These are phyloP conservation scores for Parnassius smintheus DNA, from an alignment of 2,888 invertebrate species.

Conservation along the genomic window DNA sequence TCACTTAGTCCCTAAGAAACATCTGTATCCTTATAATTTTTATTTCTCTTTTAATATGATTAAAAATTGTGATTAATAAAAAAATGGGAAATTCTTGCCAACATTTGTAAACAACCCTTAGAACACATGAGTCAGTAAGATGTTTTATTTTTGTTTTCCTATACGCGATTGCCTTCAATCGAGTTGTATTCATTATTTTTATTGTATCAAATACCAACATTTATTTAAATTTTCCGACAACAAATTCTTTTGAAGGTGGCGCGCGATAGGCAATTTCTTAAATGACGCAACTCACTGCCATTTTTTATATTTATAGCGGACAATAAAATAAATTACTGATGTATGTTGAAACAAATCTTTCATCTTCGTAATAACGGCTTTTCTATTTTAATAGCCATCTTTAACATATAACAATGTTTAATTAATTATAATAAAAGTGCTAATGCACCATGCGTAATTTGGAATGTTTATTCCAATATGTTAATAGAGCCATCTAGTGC, in stretches of 20 bases:
- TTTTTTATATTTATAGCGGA: slow-evolving; percentile 15
- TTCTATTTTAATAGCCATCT: slow-evolving; percentile 17
- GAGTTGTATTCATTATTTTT: slow-evolving; percentile 4
- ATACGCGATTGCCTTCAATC: slow-evolving; percentile 12
- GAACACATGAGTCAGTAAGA: slow-evolving; percentile 40
- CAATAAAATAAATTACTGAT: slow-evolving; percentile 26
- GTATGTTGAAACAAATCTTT: slow-evolving; percentile 20
- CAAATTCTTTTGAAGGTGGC: slow-evolving; percentile 10
- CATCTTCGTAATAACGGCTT: slow-evolving; percentile 8
- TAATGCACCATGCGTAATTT: slow-evolving; percentile 1
- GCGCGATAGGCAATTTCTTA: not conserved
- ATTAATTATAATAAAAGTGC: not conserved
- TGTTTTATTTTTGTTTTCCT: slow-evolving; percentile 32
- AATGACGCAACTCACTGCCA: slow-evolving; percentile 19
- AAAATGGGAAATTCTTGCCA: slow-evolving; percentile 21
- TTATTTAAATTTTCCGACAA: slow-evolving; percentile 5
- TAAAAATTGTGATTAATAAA: slow-evolving; percentile 1
- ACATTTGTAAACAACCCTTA: slow-evolving; percentile 17
- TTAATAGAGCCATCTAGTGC: slow-evolving; percentile 24
- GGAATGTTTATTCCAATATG: slow-evolving; percentile 4
- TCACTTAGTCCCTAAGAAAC: slow-evolving; percentile 23
- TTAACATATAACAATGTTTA: not conserved
- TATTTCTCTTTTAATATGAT: not conserved
- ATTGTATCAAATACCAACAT: slow-evolving; percentile 6
- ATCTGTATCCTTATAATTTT: slow-evolving; percentile 4